Conservation (phyloP, 2,113 vertebrate genomes). For the Callipepla californica region DNA sequence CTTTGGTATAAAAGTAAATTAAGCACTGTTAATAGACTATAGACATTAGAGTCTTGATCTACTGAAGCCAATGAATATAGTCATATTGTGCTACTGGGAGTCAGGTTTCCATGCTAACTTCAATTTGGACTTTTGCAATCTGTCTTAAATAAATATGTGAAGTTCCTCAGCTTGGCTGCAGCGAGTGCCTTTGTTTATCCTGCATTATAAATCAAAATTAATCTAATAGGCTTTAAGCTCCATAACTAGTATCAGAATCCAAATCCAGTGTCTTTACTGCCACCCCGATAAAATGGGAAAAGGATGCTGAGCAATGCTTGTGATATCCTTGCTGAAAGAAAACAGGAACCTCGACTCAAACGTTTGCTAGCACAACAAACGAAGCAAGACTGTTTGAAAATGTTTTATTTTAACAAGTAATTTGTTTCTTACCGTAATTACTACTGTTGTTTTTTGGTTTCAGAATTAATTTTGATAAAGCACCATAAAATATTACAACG, state of each 20-base stretch:
- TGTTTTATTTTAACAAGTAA: background rate
- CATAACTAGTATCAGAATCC: background rate
- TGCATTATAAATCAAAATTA: background rate
- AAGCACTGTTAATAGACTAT: background rate
- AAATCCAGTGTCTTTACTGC: background rate
- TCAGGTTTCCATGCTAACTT: background rate
- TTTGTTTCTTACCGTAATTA: background rate
- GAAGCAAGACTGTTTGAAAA: background rate
- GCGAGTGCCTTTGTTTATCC: background rate
- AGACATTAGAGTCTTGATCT: background rate
- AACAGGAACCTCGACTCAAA: background rate
- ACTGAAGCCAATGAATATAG: background rate
- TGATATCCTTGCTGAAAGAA: background rate
- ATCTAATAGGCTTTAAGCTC: background rate
- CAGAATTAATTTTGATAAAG: slow-evolving; percentile 33
- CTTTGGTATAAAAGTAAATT: background rate
- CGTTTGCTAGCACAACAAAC: background rate
- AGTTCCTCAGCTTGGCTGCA: background rate
- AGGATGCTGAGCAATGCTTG: background rate
- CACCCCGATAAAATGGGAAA: background rate
- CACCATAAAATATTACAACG: background rate
- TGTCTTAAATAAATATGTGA: background rate
- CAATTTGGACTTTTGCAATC: background rate
- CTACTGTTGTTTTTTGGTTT: background rate
- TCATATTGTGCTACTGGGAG: background rate